A percentile compares a stretch with the other conserved stretches of the same genome.
Evolutionary conservation across 2,888 invertebrate species (phyloP).

Genomic region (Himalopsyche japonica): DNA sequence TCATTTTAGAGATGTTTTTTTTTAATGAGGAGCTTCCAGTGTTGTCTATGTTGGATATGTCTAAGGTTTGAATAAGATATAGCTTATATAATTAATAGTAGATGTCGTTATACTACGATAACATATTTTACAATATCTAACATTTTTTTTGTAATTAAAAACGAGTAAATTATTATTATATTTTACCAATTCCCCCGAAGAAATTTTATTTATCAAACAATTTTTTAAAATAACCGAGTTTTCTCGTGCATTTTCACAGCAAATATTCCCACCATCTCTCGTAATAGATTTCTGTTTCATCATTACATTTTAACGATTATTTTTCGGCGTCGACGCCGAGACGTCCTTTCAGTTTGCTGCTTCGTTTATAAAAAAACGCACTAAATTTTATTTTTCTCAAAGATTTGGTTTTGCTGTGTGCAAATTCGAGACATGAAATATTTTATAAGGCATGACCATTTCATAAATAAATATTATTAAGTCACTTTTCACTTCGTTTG

Average conservation of each 20-base stretch:
- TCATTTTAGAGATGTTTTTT: too few species aligned
- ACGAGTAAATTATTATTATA: too few species aligned
- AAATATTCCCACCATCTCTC: neutral
- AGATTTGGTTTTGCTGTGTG: neutral
- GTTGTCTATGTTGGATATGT: too few species aligned
- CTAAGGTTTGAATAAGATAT: too few species aligned
- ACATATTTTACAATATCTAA: too few species aligned
- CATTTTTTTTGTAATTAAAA: too few species aligned
- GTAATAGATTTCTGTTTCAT: neutral
- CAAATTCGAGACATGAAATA: neutral
- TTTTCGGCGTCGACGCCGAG: constrained; percentile 9
- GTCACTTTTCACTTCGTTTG: neutral
- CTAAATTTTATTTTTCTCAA: neutral
- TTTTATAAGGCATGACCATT: neutral
- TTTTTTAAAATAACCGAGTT: neutral
- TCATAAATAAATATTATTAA: neutral
- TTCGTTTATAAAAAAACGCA: neutral
- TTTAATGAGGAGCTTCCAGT: too few species aligned
- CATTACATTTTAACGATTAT: constrained; percentile 1
- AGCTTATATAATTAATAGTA: too few species aligned
- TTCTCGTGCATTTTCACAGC: neutral
- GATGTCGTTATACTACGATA: too few species aligned
- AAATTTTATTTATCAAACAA: neutral
- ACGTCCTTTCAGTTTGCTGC: neutral
- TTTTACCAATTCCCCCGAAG: too few species aligned